phyloP scores from a whole-genome alignment of 2,888 invertebrate species.

The Micoletzkya japonica region DNA sequence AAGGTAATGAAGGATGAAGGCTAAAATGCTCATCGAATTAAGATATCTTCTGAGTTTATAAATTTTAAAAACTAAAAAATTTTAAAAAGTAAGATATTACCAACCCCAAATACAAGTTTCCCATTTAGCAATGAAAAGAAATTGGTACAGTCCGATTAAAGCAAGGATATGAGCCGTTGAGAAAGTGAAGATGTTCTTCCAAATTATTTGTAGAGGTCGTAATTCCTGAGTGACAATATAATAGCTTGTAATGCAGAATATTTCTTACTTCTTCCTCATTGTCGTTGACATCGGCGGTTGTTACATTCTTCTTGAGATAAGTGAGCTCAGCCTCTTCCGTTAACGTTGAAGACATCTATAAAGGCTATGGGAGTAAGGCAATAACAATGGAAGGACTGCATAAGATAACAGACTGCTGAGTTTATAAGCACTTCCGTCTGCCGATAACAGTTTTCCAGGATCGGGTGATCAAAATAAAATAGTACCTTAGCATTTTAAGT shows the following conservation, averaged over 20 bases:
- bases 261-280: not conserved
- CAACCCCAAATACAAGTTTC: conserved; percentile 54
- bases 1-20: conserved; percentile 64
- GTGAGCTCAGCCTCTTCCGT: too few relatives aligned
- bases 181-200: conserved; percentile 60
- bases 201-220: conserved; percentile 47
- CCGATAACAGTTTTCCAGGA: too few relatives aligned
- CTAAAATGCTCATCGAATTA: conserved; percentile 37
- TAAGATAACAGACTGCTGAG: too few relatives aligned
- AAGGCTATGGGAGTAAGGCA: too few relatives aligned
- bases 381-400: too few relatives aligned
- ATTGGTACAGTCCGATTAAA: conserved; percentile 54
- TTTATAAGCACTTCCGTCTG: too few relatives aligned
- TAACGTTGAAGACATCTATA: too few relatives aligned
- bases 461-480: too few relatives aligned
- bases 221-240: not conserved
- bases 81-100: conserved; percentile 28
- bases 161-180: conserved; percentile 55
- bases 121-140: conserved; percentile 58
- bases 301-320: too few relatives aligned
- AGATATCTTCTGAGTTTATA: not conserved
- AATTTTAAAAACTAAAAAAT: not conserved
- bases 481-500: too few relatives aligned
- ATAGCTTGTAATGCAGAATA: not conserved
- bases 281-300: not conserved